phyloP scores from a whole-genome alignment of 1,140 invertebrate genomes.

The Diachasmimorpha longicaudata region DNA sequence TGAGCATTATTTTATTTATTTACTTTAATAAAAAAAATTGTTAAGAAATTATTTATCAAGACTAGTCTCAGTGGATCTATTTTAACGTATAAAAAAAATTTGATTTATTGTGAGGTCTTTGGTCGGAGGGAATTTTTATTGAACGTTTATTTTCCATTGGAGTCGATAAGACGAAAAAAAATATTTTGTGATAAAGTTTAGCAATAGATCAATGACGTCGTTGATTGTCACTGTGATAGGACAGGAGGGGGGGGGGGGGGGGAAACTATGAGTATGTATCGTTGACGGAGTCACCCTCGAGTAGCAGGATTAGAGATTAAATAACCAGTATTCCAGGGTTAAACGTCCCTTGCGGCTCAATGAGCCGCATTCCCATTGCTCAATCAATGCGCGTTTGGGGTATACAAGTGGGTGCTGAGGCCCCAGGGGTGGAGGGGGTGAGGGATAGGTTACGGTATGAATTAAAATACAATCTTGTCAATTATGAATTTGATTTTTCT shows the following conservation, averaged over 20 bases:
- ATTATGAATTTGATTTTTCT: too few relatives aligned
- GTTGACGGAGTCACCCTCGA: slow-evolving; percentile 57
- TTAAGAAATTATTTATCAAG: too few relatives aligned
- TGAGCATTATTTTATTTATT: neutral
- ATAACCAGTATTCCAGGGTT: slow-evolving; percentile 55
- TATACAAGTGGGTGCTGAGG: neutral
- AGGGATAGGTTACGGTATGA: neutral
- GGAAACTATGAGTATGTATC: slow-evolving; percentile 31
- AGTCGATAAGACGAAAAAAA: neutral
- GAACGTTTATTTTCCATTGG: neutral
- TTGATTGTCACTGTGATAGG: neutral
- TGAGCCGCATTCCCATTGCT: neutral
- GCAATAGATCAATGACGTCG: neutral
- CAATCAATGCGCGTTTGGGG: neutral
- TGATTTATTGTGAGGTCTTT: neutral
- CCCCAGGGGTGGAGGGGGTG: too few relatives aligned
- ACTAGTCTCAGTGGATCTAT: too few relatives aligned
- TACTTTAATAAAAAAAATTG: neutral
- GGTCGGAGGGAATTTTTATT: neutral
- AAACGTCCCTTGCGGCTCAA: slow-evolving; percentile 36
- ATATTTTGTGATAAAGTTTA: neutral
- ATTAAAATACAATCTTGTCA: too few relatives aligned
- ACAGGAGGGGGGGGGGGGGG: neutral
- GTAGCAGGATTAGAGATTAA: slow-evolving; percentile 61
- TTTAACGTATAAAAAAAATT: too few relatives aligned